These are phyloP conservation scores for Progne subis DNA, from an alignment of 2,113 vertebrate species.

Conservation along the genomic window DNA sequence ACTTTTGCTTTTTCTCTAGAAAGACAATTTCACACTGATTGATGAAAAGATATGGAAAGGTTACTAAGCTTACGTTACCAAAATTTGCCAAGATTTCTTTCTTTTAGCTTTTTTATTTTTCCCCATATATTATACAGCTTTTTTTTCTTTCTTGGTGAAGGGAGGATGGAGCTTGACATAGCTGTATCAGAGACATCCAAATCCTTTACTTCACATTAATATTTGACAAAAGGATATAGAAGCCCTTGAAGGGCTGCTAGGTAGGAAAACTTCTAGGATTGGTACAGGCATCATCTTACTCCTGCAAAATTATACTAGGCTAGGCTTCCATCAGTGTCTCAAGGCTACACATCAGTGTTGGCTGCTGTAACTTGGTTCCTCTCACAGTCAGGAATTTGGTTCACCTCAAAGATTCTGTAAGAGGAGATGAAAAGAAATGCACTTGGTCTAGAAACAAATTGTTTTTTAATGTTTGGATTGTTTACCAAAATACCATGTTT, in stretches of 20 bases:
- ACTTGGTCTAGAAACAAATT: not conserved
- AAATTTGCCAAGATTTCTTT: not conserved
- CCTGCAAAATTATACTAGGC: not conserved
- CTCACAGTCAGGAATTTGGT: not conserved
- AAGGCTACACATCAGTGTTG: not conserved
- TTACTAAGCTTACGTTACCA: not conserved
- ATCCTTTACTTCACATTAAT: not conserved
- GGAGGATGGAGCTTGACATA: not conserved
- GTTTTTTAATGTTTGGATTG: not conserved
- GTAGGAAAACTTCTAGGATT: not conserved
- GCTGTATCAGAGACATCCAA: not conserved
- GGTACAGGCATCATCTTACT: not conserved
- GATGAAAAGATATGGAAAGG: not conserved
- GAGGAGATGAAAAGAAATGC: not conserved
- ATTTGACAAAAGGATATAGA: not conserved
- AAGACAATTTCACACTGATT: not conserved
- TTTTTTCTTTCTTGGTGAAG: not conserved
- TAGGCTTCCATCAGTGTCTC: not conserved
- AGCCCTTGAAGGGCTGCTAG: not conserved
- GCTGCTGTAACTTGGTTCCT: not conserved
- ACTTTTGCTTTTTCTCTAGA: not conserved
- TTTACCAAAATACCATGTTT: not conserved
- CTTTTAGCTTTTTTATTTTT: not conserved
- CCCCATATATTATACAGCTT: not conserved
- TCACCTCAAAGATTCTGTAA: not conserved